These are phyloP conservation scores for Penaeus vannamei DNA, from an alignment of 1,140 invertebrate genomes.

Conservation along the genomic window DNA sequence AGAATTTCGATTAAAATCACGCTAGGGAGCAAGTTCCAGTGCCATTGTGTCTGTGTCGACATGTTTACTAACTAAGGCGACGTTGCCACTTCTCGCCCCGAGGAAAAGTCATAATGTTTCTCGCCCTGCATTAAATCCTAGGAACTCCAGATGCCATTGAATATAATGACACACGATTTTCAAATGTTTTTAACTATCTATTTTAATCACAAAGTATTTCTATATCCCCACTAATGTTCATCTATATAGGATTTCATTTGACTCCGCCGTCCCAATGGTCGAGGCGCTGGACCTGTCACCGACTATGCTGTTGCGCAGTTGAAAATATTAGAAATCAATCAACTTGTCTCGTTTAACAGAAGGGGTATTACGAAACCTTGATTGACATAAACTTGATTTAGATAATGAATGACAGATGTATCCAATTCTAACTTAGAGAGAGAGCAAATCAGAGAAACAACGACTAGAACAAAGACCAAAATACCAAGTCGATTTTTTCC, in stretches of 20 bases:
- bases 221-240: background rate
- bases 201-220: background rate
- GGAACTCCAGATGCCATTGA: background rate
- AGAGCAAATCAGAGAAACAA: too few relatives aligned
- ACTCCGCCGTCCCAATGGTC: slow-evolving; percentile 37
- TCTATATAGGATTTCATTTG: slow-evolving; percentile 17
- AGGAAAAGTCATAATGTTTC: slow-evolving; percentile 38
- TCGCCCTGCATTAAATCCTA: background rate
- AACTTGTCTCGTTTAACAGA: background rate
- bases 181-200: background rate
- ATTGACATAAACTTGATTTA: too few relatives aligned
- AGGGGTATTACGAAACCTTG: background rate
- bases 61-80: slow-evolving; percentile 68
- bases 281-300: slow-evolving; percentile 40
- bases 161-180: background rate
- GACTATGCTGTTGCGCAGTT: slow-evolving; percentile 47
- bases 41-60: slow-evolving; percentile 69
- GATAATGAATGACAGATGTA: too few relatives aligned
- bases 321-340: slow-evolving; percentile 12
- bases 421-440: too few relatives aligned
- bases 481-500: too few relatives aligned
- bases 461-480: too few relatives aligned
- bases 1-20: slow-evolving; percentile 79
- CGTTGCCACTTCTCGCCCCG: slow-evolving; percentile 66
- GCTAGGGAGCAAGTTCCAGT: slow-evolving; percentile 77